phyloP scores from a whole-genome alignment of 1,140 invertebrate genomes.

The Hypothenemus hampei region DNA sequence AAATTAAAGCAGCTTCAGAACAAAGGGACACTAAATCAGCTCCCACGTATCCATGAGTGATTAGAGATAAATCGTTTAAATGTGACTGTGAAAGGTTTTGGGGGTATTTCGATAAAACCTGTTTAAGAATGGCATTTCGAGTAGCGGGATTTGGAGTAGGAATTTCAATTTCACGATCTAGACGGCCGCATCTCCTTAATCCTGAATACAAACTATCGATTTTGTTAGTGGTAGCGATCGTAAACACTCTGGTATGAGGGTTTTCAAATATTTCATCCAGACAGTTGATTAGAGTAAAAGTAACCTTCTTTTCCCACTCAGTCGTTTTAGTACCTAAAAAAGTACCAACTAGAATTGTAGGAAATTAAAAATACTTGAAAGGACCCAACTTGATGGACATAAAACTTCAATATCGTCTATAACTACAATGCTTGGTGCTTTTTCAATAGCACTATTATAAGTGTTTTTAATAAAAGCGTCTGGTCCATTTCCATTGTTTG shows the following conservation, averaged over 20 bases:
- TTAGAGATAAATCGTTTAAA: slow-evolving; percentile 59
- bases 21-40: slow-evolving; percentile 76
- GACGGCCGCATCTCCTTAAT: slow-evolving; percentile 60
- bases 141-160: slow-evolving; percentile 65
- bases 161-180: slow-evolving; percentile 84
- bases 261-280: slow-evolving; percentile 61
- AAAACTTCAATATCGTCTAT: slow-evolving; percentile 76
- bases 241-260: slow-evolving; percentile 53
- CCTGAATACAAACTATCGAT: slow-evolving; percentile 65
- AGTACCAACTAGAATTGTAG: too few species aligned
- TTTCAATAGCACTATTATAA: slow-evolving; percentile 63
- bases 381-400: slow-evolving; percentile 62
- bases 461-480: slow-evolving; percentile 62
- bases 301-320: slow-evolving; percentile 70
- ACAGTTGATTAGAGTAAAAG: slow-evolving; percentile 60
- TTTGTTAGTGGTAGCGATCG: slow-evolving; percentile 70
- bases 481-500: slow-evolving; percentile 67
- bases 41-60: slow-evolving; percentile 83
- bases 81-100: slow-evolving; percentile 55
- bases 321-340: too few species aligned
- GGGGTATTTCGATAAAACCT: slow-evolving; percentile 53
- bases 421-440: slow-evolving; percentile 64
- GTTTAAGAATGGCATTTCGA: slow-evolving; percentile 63
- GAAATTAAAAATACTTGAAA: too few species aligned
- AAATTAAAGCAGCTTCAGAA: slow-evolving; percentile 61